A percentile compares a stretch with the other conserved stretches of the same genome.
Conservation (phyloP, 2,888 invertebrate genomes). For the Drosophila prolongata region DNA sequence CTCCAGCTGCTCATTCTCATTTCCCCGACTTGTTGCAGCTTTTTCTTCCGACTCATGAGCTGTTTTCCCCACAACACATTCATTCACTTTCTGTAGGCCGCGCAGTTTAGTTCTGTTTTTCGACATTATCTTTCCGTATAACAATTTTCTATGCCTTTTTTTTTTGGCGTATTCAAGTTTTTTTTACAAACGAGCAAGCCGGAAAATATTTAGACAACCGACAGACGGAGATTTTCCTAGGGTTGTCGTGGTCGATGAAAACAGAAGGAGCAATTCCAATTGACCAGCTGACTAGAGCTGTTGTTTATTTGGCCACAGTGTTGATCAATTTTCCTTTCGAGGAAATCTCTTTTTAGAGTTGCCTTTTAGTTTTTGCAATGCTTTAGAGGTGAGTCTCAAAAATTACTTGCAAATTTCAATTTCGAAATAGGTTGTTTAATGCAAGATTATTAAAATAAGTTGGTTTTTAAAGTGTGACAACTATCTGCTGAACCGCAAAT, state of each 20-base stretch:
- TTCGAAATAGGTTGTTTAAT: no score
- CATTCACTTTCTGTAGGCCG: neutral
- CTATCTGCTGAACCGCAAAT: no score
- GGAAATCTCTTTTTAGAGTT: no score
- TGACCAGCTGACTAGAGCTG: no score
- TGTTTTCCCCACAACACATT: neutral
- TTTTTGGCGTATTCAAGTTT: neutral
- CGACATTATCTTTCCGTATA: neutral
- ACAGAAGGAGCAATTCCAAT: no score
- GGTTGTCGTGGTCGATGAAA: neutral
- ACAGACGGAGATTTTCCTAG: neutral
- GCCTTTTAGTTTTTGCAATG: no score
- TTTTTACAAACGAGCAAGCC: conserved; percentile 5
- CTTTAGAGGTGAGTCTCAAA: no score
- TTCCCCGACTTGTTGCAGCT: neutral
- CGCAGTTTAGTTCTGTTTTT: neutral
- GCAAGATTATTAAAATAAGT: no score
- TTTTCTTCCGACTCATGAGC: neutral
- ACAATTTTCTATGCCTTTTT: neutral
- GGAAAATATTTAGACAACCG: conserved; percentile 1
- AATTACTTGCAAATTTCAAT: no score
- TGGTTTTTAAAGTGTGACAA: no score
- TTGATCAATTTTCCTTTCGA: no score
- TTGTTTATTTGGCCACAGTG: no score
- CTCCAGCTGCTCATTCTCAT: neutral